A percentile compares a stretch with the other conserved stretches of the same genome.
phyloP scores from a whole-genome alignment of 2,888 invertebrate genomes.

The Tachina fera region DNA sequence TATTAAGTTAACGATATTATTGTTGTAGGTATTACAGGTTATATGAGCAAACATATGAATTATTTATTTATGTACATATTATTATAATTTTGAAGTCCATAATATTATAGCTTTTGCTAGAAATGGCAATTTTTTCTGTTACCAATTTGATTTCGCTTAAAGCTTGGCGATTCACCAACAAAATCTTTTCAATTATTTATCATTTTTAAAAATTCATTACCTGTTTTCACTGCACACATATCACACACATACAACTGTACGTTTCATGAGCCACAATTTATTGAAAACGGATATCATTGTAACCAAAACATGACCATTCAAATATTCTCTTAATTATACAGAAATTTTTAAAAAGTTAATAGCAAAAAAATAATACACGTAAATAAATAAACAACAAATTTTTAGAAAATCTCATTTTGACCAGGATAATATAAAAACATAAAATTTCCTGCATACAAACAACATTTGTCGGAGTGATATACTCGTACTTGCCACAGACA shows the following conservation, averaged over 20 bases:
- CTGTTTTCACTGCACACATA: not conserved
- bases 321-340: constrained; percentile 59
- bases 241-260: not conserved
- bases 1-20: too few species aligned
- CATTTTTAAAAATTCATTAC: constrained; percentile 26
- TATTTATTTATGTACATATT: not conserved
- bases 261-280: constrained; percentile 18
- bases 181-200: not conserved
- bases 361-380: too few species aligned
- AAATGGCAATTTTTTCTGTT: too few species aligned
- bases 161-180: not conserved
- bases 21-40: not conserved
- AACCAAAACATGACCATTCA: constrained; percentile 59
- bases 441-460: constrained; percentile 28
- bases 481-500: constrained; percentile 1
- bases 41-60: not conserved
- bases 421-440: constrained; percentile 49
- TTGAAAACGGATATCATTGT: constrained; percentile 45
- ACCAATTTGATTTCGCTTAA: too few species aligned
- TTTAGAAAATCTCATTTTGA: constrained; percentile 52
- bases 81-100: too few species aligned
- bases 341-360: constrained; percentile 17
- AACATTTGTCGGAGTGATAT: constrained; percentile 10
- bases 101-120: too few species aligned
- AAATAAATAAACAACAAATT: not conserved